Percentiles rank a stretch among this genome's conserved stretches.
Conservation (phyloP, 1,140 invertebrate species). For the Cydia fagiglandana region DNA sequence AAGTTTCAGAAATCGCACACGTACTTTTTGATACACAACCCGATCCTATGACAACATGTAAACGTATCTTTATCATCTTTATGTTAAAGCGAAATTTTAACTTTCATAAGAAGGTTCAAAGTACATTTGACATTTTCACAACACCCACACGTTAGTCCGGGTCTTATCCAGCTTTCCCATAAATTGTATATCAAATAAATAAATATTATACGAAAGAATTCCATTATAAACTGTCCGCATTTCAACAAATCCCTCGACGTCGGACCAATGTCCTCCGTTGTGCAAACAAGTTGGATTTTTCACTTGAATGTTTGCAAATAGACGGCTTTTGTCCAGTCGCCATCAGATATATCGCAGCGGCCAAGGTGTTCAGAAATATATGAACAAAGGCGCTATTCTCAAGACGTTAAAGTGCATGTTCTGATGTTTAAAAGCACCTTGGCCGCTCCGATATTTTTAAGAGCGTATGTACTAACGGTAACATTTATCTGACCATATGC, state of each 20-base stretch:
- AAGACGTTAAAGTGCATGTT: too few relatives aligned
- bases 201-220: conserved; percentile 24
- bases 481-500: neutral
- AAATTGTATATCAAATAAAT: neutral
- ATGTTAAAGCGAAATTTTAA: too few relatives aligned
- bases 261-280: neutral
- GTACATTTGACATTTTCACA: neutral
- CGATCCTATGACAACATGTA: too few relatives aligned
- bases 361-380: too few relatives aligned
- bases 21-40: too few relatives aligned
- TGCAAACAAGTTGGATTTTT: conserved; percentile 6
- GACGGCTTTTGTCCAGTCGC: neutral
- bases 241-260: conserved; percentile 9
- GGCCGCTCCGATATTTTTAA: too few relatives aligned
- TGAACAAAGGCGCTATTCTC: too few relatives aligned
- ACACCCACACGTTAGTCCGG: neutral
- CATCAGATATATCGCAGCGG: too few relatives aligned
- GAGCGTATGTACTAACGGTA: neutral
- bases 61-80: too few relatives aligned
- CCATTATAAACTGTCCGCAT: conserved; percentile 11
- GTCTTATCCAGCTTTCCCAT: neutral
- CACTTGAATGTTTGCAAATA: neutral
- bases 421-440: too few relatives aligned
- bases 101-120: neutral
- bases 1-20: too few relatives aligned